These are phyloP conservation scores for Mycetomoellerius zeteki DNA, from an alignment of 1,140 invertebrate genomes.

Conservation along the genomic window DNA sequence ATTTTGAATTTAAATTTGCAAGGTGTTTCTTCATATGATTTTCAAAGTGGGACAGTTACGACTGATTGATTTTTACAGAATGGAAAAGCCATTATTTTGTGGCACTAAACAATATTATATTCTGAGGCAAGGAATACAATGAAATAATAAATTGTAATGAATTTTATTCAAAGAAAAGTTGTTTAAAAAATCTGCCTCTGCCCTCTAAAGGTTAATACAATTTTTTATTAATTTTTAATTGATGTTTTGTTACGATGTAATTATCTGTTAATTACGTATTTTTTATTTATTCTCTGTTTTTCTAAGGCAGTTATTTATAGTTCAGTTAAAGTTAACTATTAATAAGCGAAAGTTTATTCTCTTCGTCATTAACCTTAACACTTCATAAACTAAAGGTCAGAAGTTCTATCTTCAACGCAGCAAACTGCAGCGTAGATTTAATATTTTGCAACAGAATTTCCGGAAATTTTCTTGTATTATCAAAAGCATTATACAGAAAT, in stretches of 20 bases:
- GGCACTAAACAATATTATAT: no score
- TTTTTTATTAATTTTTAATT: not conserved
- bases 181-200: no score
- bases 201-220: not conserved
- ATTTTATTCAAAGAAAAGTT: no score
- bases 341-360: conserved; percentile 17
- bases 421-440: conserved; percentile 7
- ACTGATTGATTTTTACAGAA: not conserved
- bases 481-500: conserved; percentile 21
- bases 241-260: not conserved
- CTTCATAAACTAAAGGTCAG: conserved; percentile 19
- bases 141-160: no score
- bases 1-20: not conserved
- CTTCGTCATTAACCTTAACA: conserved; percentile 37
- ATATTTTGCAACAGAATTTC: conserved; percentile 6
- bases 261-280: not conserved
- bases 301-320: conserved; percentile 18
- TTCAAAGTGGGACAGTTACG: not conserved
- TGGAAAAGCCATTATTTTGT: no score
- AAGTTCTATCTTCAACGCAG: not conserved
- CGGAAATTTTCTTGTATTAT: conserved; percentile 27
- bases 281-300: conserved; percentile 11
- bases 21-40: not conserved
- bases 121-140: no score
- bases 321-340: not conserved